These are phyloP conservation scores for Cephus nigrinus DNA, from an alignment of 2,888 invertebrate genomes.

Conservation along the genomic window DNA sequence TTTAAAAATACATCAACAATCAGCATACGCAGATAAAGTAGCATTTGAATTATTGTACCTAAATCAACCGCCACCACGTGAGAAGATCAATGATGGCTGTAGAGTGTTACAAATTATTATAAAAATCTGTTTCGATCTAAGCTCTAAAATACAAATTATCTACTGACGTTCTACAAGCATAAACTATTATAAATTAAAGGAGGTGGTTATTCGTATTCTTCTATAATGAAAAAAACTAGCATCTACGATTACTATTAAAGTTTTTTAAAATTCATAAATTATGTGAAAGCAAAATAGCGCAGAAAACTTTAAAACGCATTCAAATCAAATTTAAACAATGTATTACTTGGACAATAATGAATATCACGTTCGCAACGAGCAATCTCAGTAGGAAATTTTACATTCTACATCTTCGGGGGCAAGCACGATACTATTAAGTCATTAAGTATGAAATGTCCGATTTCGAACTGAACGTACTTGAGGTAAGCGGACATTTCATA, in stretches of 20 bases:
- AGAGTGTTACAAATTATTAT: background rate
- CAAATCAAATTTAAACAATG: background rate
- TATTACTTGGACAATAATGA: background rate
- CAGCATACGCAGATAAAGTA: background rate
- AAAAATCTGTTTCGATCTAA: background rate
- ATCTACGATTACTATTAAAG: background rate
- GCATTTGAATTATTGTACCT: background rate
- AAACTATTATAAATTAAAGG: background rate
- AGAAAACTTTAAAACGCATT: background rate
- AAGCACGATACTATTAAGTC: background rate
- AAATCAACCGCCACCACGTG: background rate
- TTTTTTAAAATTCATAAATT: background rate
- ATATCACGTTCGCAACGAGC: background rate
- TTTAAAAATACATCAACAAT: background rate
- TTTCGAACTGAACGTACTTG: no score
- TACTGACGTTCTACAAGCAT: background rate
- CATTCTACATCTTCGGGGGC: background rate
- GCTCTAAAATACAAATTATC: background rate
- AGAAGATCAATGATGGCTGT: background rate
- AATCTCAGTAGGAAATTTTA: background rate
- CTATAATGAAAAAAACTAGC: background rate
- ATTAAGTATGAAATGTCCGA: no score
- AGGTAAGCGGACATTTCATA: no score
- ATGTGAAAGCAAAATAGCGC: background rate
- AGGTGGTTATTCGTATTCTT: background rate